These are phyloP conservation scores for Anthrax anthrax DNA, from an alignment of 2,888 invertebrate genomes.

Conservation along the genomic window DNA sequence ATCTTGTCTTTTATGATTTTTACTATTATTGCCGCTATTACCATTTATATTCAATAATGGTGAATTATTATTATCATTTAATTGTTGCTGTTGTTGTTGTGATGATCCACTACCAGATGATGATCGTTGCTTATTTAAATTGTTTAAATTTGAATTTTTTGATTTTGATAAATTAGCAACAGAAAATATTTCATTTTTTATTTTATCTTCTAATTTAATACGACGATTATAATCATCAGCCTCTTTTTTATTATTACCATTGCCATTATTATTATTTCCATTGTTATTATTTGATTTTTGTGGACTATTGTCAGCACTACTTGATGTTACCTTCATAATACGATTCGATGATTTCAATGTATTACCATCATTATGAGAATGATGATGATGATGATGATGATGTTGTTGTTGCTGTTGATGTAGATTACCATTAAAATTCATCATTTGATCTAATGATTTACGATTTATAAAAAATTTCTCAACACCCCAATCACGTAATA, in stretches of 20 bases:
- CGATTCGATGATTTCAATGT: background rate
- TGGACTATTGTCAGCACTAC: background rate
- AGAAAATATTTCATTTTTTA: conserved; percentile 13
- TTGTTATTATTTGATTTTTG: background rate
- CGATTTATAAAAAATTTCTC: conserved; percentile 61
- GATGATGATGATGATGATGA: too few species aligned
- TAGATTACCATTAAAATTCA: conserved; percentile 11
- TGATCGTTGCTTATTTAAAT: conserved; percentile 4
- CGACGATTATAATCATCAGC: conserved; percentile 15
- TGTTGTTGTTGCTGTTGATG: conserved; percentile 25
- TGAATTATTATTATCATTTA: conserved; percentile 15
- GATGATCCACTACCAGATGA: conserved; percentile 9
- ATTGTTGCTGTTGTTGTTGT: too few species aligned
- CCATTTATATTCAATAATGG: conserved; percentile 29
- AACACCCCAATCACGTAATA: conserved; percentile 78
- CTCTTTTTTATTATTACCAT: conserved; percentile 10
- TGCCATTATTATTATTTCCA: conserved; percentile 2
- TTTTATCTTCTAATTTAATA: conserved; percentile 14
- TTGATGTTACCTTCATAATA: background rate
- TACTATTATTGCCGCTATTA: conserved; percentile 25
- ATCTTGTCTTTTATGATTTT: conserved; percentile 55
- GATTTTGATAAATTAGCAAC: conserved; percentile 12
- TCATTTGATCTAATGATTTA: conserved; percentile 25
- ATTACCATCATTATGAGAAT: background rate
- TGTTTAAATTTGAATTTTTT: conserved; percentile 2